Evolutionary conservation across 2,797 vertebrate genomes (phyloP).

Genomic region (Distichodus sexfasciatus): DNA sequence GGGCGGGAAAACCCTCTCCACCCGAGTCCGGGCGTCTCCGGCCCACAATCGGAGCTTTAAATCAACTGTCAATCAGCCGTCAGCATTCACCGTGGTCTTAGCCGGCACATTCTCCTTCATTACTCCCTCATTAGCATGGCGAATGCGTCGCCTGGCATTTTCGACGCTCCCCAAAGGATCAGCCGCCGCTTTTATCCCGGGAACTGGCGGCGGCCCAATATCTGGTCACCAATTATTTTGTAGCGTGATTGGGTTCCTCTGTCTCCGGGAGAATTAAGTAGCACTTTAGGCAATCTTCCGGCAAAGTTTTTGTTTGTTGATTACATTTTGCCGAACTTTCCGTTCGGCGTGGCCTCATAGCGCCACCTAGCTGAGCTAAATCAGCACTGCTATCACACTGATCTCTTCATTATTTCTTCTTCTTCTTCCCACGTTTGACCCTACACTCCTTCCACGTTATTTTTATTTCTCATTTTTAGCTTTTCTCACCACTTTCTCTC

Average conservation of each 20-base stretch:
- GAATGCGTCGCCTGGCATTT: conserved; percentile 9
- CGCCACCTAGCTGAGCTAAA: conserved; percentile 5
- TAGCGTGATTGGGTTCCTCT: conserved; percentile 10
- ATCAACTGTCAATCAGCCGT: neutral
- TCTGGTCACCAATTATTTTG: conserved; percentile 37
- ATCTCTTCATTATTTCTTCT: no score
- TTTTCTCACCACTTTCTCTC: no score
- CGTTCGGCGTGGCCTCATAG: neutral
- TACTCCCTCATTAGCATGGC: conserved; percentile 16
- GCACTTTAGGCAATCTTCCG: conserved; percentile 3
- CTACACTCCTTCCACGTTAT: no score
- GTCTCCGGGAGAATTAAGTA: conserved; percentile 16
- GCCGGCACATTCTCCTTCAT: conserved; percentile 1
- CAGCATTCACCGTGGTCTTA: no score
- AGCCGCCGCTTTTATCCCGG: neutral
- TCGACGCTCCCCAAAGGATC: conserved; percentile 21
- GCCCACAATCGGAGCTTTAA: neutral
- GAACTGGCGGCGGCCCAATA: conserved; percentile 27
- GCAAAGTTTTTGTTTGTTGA: conserved; percentile 1
- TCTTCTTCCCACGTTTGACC: no score
- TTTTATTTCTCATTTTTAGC: no score
- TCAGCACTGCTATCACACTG: no score
- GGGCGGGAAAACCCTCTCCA: neutral
- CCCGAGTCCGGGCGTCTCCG: neutral
- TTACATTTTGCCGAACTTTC: neutral